Percentiles rank a stretch among this genome's conserved stretches.
Evolutionary conservation across 2,113 vertebrate species (phyloP).

Genomic region (Etia nguti): DNA sequence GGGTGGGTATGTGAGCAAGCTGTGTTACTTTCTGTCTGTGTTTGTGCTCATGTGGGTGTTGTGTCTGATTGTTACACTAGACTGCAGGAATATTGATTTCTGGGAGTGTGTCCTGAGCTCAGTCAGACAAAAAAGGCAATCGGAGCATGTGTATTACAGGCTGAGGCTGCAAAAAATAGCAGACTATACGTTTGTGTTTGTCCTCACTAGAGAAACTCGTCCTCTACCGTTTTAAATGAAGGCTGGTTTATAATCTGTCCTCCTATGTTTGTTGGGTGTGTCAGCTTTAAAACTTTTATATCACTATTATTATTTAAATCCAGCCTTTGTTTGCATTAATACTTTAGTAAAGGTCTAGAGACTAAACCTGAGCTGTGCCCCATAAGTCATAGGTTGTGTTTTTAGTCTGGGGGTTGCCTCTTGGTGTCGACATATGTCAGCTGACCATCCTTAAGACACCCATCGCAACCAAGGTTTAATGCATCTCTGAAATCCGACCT

Average conservation of each 20-base stretch:
- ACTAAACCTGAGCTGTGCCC: background rate
- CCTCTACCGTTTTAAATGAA: background rate
- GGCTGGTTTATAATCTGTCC: background rate
- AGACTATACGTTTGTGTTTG: background rate
- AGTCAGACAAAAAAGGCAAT: background rate
- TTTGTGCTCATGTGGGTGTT: background rate
- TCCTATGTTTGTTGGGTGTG: background rate
- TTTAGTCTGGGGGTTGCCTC: background rate
- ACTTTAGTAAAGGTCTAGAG: background rate
- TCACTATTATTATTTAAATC: background rate
- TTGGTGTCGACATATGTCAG: background rate
- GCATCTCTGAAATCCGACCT: background rate
- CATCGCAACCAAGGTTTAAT: background rate
- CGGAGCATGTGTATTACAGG: background rate
- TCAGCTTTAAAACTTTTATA: background rate
- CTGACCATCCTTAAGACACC: background rate
- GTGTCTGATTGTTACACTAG: background rate
- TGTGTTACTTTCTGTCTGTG: background rate
- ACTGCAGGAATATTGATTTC: slow-evolving; percentile 46
- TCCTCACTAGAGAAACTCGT: background rate
- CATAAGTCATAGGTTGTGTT: background rate
- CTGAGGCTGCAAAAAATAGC: background rate
- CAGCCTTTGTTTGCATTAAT: background rate
- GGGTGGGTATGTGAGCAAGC: background rate
- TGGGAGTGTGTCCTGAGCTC: slow-evolving; percentile 5